Evolutionary conservation across 2,797 vertebrate genomes (phyloP).

Genomic region (Takifugu ocellatus): DNA sequence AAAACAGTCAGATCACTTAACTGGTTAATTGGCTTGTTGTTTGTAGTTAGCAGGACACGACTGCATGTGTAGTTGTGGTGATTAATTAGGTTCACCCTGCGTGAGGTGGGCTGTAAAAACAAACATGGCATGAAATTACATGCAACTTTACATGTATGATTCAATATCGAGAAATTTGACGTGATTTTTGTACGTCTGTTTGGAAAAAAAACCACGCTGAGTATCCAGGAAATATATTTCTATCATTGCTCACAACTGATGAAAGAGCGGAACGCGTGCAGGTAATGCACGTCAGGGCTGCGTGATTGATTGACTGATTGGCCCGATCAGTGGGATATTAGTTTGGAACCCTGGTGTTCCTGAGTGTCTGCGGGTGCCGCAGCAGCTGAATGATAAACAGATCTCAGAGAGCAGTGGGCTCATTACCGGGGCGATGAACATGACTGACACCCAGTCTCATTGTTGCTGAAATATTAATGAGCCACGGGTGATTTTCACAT

Average conservation of each 20-base stretch:
- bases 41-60: conserved; percentile 15
- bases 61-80: conserved; percentile 17
- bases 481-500: conserved; percentile 44
- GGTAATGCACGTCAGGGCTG: conserved; percentile 9
- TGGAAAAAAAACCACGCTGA: background rate
- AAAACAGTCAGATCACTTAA: conserved; percentile 40
- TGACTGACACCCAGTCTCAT: conserved; percentile 64
- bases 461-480: conserved; percentile 68
- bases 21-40: conserved; percentile 43
- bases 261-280: conserved; percentile 7
- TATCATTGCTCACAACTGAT: background rate
- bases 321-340: conserved; percentile 27
- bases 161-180: conserved; percentile 63
- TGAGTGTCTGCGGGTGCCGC: conserved; percentile 29
- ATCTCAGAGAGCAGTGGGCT: conserved; percentile 55
- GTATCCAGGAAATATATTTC: conserved; percentile 15
- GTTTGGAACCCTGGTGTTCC: background rate
- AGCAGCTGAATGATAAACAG: conserved; percentile 62
- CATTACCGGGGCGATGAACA: conserved; percentile 51
- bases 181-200: conserved; percentile 3
- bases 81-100: conserved; percentile 38
- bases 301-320: conserved; percentile 23
- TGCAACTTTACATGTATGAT: conserved; percentile 63
- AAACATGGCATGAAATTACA: conserved; percentile 56
- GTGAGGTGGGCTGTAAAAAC: conserved; percentile 28